Conservation (phyloP, 2,797 vertebrate species). For the Fistularia tabacaria region DNA sequence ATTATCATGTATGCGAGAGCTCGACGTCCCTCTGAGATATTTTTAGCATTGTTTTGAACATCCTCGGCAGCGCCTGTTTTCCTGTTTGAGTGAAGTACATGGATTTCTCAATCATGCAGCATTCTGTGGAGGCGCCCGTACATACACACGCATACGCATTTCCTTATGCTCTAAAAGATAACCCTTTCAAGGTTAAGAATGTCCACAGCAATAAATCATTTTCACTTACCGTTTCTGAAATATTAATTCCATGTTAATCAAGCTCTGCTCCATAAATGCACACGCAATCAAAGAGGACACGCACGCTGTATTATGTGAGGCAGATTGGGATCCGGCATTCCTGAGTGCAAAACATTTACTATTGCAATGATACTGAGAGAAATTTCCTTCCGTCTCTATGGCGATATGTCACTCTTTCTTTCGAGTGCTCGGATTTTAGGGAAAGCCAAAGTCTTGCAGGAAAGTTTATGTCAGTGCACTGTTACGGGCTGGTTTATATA, state of each 20-base stretch:
- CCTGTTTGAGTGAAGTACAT: constrained; percentile 28
- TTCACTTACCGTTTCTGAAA: constrained; percentile 52
- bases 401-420: too few species aligned
- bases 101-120: constrained; percentile 35
- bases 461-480: too few species aligned
- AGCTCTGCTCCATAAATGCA: constrained; percentile 27
- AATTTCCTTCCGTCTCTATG: too few species aligned
- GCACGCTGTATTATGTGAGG: constrained; percentile 2
- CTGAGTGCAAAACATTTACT: constrained; percentile 36
- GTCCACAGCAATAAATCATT: constrained; percentile 61
- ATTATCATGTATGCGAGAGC: constrained; percentile 41
- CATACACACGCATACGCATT: constrained; percentile 14
- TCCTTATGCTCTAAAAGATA: constrained; percentile 38
- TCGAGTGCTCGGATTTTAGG: too few species aligned
- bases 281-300: constrained; percentile 8
- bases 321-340: constrained; percentile 12
- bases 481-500: too few species aligned
- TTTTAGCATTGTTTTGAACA: constrained; percentile 59
- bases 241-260: constrained; percentile 63
- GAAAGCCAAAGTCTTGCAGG: too few species aligned
- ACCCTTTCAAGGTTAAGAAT: constrained; percentile 37
- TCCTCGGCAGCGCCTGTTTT: constrained; percentile 33
- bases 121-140: not conserved
- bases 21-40: constrained; percentile 56
- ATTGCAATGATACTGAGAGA: constrained; percentile 3